Percentiles rank a stretch among this genome's conserved stretches.
These are phyloP conservation scores for Zaprionus capensis DNA, from an alignment of 1,140 invertebrate species.

Conservation along the genomic window DNA sequence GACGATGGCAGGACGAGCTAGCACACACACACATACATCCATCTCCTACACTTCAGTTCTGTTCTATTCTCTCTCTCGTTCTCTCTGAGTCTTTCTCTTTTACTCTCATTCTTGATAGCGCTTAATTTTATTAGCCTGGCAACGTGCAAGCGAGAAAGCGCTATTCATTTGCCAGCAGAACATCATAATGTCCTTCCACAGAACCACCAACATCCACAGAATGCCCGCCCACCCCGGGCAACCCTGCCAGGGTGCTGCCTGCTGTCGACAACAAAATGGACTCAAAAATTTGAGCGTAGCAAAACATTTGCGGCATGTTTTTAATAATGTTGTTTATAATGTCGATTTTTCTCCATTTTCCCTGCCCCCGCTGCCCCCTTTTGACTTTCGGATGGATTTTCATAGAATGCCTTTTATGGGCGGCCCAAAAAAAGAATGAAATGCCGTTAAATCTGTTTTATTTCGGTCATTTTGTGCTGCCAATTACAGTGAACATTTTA, in stretches of 20 bases:
- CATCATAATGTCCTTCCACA: conserved; percentile 67
- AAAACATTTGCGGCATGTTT: conserved; percentile 84
- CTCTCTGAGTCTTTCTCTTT: conserved; percentile 17
- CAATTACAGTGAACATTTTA: conserved; percentile 45
- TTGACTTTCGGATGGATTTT: conserved; percentile 66
- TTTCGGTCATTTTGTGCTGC: conserved; percentile 34
- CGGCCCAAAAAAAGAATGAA: conserved; percentile 13
- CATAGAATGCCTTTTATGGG: conserved; percentile 71
- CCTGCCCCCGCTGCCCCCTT: conserved; percentile 7
- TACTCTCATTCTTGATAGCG: conserved; percentile 9
- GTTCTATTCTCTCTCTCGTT: conserved; percentile 8
- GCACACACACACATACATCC: conserved; percentile 10
- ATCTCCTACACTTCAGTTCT: background rate
- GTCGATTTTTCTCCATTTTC: conserved; percentile 58
- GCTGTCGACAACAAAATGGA: conserved; percentile 70
- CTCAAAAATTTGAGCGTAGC: conserved; percentile 77
- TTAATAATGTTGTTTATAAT: conserved; percentile 84
- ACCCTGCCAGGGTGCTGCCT: background rate
- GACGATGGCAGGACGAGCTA: conserved; percentile 11
- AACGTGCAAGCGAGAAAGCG: conserved; percentile 41
- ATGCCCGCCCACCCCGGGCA: background rate
- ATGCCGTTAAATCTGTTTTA: conserved; percentile 62
- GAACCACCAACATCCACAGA: conserved; percentile 10
- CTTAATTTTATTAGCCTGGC: conserved; percentile 72
- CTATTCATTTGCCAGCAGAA: conserved; percentile 63